Evolutionary conservation across 2,888 invertebrate genomes (phyloP), one percentile per base, ranked within the genome.

Genomic region (Latrodectus elegans): DNA sequence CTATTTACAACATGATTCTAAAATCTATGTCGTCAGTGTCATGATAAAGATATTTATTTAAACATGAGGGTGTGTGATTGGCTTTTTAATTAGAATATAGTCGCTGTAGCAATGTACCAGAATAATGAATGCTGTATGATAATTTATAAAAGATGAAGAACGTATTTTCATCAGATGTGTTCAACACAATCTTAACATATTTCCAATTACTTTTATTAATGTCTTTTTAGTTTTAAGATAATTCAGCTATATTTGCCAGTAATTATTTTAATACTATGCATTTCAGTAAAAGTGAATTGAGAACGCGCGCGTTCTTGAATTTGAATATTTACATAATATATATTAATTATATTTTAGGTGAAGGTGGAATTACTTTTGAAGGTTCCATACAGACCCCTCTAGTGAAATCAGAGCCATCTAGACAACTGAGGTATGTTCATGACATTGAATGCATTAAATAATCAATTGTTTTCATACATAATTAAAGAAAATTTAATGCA

Each of bases 301-400:
- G n/a, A n/a, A n/a, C n/a, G n/a, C n/a, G n/a, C n/a, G n/a, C n/a
- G n/a, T n/a, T 6, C 38, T 38, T 38, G 38, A 38, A 38, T 38
- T 38, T 38, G 38, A 38, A 38, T 38, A 38, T 38, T 38, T 38
- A 6, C 38, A 0, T 38, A 38, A 38, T 38, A 1, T 38, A 38
- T 6, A 38, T 38, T 38, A 15, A 60, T 60, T 60, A 12, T 11
- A 0, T 9, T 77, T 67, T 17, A 91, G 96, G 97, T 49, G 94
- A 95, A 90, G 97, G 96, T 49, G 97, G 97, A 17, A 95, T 96
- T 77, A 94, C 94, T 90, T 96, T 97, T 91, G 94, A 95, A 90
- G 95, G 95, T 86, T 96, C 96, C 76, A 94, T 97, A 76, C 97
- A 97, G 92, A 95, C 96, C 67, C 95, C 96, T 0, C 92, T 95